A percentile compares a stretch with the other conserved stretches of the same genome.
Conservation (phyloP, 1,140 invertebrate genomes). For the Asobara japonica region DNA sequence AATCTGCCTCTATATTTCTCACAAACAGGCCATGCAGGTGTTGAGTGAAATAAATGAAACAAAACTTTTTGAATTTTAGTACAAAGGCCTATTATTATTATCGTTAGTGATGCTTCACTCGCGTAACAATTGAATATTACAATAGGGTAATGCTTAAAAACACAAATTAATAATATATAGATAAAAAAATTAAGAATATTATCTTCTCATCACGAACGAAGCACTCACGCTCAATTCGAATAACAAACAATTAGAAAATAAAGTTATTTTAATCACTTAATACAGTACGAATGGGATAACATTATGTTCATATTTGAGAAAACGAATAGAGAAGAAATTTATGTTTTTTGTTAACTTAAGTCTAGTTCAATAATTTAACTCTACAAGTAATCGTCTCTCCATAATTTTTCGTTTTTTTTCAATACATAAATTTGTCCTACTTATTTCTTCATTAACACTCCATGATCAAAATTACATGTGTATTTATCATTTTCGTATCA, state of each 20-base stretch:
- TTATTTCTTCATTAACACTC: too few relatives aligned
- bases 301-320: background rate
- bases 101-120: conserved; percentile 48
- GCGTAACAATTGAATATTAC: conserved; percentile 42
- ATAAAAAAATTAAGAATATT: conserved; percentile 19
- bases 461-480: too few relatives aligned
- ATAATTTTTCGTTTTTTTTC: too few relatives aligned
- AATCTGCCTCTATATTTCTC: too few relatives aligned
- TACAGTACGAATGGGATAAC: background rate
- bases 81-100: conserved; percentile 43
- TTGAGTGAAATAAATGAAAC: background rate
- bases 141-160: conserved; percentile 29
- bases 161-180: conserved; percentile 29
- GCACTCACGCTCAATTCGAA: background rate
- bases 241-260: background rate
- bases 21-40: background rate
- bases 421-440: too few relatives aligned
- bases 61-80: conserved; percentile 26
- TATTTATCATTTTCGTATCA: too few relatives aligned
- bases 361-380: too few relatives aligned
- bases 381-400: too few relatives aligned
- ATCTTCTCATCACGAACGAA: conserved; percentile 3
- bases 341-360: too few relatives aligned
- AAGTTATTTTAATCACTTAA: background rate
- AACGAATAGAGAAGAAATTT: background rate